phyloP scores from a whole-genome alignment of 2,888 invertebrate genomes.

The Lobophora halterata region DNA sequence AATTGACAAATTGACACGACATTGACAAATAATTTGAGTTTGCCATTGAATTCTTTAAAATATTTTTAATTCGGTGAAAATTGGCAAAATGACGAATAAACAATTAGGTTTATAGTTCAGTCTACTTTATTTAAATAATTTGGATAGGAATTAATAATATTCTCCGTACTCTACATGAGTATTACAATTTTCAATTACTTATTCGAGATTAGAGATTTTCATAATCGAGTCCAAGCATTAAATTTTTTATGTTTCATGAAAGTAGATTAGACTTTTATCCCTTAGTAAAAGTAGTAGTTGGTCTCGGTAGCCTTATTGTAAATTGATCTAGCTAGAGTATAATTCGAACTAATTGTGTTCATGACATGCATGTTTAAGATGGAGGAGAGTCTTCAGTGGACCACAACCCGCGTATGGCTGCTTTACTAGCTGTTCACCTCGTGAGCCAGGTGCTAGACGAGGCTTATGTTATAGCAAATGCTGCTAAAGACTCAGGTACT shows the following conservation, averaged over 20 bases:
- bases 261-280: too few relatives aligned
- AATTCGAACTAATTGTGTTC: slow-evolving; percentile 2
- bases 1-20: too few relatives aligned
- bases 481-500: slow-evolving; percentile 55
- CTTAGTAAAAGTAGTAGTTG: too few relatives aligned
- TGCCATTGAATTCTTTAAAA: too few relatives aligned
- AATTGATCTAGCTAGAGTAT: slow-evolving; percentile 1
- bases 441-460: slow-evolving; percentile 67
- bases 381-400: slow-evolving; percentile 35
- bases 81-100: slow-evolving; percentile 49
- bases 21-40: too few relatives aligned
- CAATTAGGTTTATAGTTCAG: slow-evolving; percentile 49
- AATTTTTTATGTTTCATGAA: too few relatives aligned
- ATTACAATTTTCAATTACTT: too few relatives aligned
- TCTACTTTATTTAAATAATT: background rate
- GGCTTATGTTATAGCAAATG: slow-evolving; percentile 59
- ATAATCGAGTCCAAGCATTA: too few relatives aligned
- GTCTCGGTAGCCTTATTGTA: background rate
- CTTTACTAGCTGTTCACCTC: slow-evolving; percentile 56
- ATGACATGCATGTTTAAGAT: slow-evolving; percentile 34
- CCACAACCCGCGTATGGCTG: slow-evolving; percentile 45
- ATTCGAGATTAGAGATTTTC: too few relatives aligned
- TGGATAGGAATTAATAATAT: too few relatives aligned
- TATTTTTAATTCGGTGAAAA: slow-evolving; percentile 3
- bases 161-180: too few relatives aligned